Evolutionary conservation across 1,140 invertebrate species (phyloP), one percentile per base, ranked within the genome.

Genomic region (Manduca sexta): DNA sequence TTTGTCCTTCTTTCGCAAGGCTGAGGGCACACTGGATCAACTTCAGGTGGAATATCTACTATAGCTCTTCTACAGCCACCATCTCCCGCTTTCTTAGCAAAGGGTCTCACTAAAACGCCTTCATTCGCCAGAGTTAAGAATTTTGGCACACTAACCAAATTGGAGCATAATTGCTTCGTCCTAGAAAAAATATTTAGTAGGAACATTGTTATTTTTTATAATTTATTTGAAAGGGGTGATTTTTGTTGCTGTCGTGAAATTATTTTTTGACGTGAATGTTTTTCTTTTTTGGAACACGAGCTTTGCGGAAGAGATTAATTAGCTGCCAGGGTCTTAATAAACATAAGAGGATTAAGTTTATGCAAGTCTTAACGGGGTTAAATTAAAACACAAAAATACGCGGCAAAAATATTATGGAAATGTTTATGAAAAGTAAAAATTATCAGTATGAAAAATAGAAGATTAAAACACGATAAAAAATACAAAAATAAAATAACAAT

Each of bases 41-140:
- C 49, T 3, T 64, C 51, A 2, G 60, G 54, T 1, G 72, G 66
- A 8, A 78, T 76, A 44, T 81, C 77, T 8, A 54, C 75, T 17
- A 63, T 40, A 14, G 76, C 79, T 50, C 66, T 57, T 21, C 71
- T 64, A 48, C 79, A 83, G 12, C 42, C 60, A 40, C 57, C 60
- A 34, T 58, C 52, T 0, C 18, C 40, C 13, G 46, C 29, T 11
- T 52, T 57, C 35, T 74, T 77, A 6, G 69, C 61, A 37, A 73
- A 77, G 16, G 44, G 48, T 14, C 75, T 58, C 26, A 49, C 29
- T 39, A 56, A 56, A 0, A 46, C 33, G 21, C 41, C 35, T 29
- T 60, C 54, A 12, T 14, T 56, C 18, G 26, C 12, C 4, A 12
- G 7, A 3, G 51, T 52, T 26, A 59, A 17, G 31, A 48, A 40